Percentiles rank a stretch among this genome's conserved stretches.
Evolutionary conservation across 2,888 invertebrate species (phyloP).

Genomic region (Trypoxylon attenuatum): DNA sequence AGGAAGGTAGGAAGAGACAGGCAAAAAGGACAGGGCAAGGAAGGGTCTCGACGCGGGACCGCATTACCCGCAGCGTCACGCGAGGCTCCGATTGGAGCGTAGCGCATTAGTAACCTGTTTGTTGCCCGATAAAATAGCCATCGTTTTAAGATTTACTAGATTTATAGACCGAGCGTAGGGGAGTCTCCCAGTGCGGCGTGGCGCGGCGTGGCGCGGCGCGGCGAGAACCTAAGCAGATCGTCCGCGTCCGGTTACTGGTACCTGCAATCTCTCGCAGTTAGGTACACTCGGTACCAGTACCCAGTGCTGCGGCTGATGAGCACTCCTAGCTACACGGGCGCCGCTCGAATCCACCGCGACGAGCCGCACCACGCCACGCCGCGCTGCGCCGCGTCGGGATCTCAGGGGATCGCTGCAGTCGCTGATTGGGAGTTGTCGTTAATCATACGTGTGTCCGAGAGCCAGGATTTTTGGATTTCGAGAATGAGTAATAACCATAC

Average conservation of each 20-base stretch:
- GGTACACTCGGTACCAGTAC: not conserved
- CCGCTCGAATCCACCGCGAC: not conserved
- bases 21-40: not conserved
- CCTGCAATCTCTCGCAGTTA: not conserved
- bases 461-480: conserved; percentile 28
- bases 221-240: conserved; percentile 34
- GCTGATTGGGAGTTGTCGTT: conserved; percentile 23
- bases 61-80: conserved; percentile 55
- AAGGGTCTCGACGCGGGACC: conserved; percentile 18
- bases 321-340: conserved; percentile 9
- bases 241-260: not conserved
- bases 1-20: not conserved
- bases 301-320: not conserved
- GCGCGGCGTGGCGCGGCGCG: too few relatives aligned
- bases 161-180: conserved; percentile 63
- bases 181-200: conserved; percentile 5
- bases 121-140: conserved; percentile 65
- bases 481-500: conserved; percentile 17
- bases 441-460: conserved; percentile 28
- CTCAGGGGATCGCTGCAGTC: conserved; percentile 8
- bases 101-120: conserved; percentile 68
- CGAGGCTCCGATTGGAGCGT: conserved; percentile 57
- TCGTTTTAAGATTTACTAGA: conserved; percentile 65
- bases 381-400: conserved; percentile 9
- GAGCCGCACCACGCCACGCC: conserved; percentile 8